phyloP scores from a whole-genome alignment of 2,113 vertebrate genomes.

The Pyxicephalus adspersus region DNA sequence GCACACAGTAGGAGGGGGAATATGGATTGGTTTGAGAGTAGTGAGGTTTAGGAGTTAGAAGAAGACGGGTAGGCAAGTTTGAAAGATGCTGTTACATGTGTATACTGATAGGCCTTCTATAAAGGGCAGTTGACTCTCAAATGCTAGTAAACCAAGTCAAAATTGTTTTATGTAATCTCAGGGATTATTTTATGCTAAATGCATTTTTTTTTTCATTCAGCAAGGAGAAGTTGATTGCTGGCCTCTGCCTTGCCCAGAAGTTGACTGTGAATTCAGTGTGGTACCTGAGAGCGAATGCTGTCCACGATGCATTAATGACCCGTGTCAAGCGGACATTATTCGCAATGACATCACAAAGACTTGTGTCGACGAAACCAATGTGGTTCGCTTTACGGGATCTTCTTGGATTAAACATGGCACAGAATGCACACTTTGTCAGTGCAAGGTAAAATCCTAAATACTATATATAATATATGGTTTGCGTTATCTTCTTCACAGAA shows the following conservation, averaged over 20 bases:
- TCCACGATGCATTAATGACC: slow-evolving; percentile 87
- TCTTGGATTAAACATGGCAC: slow-evolving; percentile 97
- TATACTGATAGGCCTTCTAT: no score
- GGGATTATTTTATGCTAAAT: neutral
- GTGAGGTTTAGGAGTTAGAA: no score
- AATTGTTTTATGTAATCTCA: no score
- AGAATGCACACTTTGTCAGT: slow-evolving; percentile 95
- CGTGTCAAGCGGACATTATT: slow-evolving; percentile 90
- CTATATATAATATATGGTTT: neutral
- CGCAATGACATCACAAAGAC: slow-evolving; percentile 97
- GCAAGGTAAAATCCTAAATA: slow-evolving; percentile 73
- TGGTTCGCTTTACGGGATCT: slow-evolving; percentile 92
- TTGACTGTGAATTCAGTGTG: slow-evolving; percentile 90
- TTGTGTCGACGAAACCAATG: slow-evolving; percentile 89
- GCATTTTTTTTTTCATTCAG: slow-evolving; percentile 64
- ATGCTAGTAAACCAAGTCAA: no score
- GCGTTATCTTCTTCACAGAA: no score
- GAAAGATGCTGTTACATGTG: no score
- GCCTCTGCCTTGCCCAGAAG: slow-evolving; percentile 89
- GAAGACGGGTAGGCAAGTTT: no score
- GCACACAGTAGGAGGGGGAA: no score
- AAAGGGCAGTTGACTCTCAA: no score
- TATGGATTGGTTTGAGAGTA: no score
- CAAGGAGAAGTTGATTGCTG: slow-evolving; percentile 97
- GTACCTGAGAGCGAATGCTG: slow-evolving; percentile 93